Conservation (phyloP, 92 coral and sea anemone species). For the Bergia puertoricense region DNA sequence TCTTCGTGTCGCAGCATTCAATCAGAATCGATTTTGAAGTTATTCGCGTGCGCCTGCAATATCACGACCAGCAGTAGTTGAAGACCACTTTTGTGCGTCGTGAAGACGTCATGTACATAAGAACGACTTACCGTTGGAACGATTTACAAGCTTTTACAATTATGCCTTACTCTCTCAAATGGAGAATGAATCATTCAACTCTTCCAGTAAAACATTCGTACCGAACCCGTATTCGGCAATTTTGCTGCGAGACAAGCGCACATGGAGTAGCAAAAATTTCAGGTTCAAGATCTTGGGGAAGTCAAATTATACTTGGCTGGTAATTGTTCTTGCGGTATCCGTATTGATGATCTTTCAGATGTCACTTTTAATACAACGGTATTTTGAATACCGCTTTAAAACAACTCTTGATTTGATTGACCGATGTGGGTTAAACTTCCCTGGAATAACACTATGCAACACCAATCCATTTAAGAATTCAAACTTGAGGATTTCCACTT, state of each 20-base stretch:
- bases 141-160: too few species aligned
- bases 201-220: neutral
- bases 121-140: too few species aligned
- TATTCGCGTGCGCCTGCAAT: too few species aligned
- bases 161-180: neutral
- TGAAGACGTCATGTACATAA: too few species aligned
- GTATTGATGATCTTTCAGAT: neutral
- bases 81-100: too few species aligned
- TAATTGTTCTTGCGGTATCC: neutral
- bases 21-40: too few species aligned
- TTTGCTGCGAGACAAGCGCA: neutral
- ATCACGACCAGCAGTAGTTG: too few species aligned
- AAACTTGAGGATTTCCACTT: neutral
- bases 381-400: neutral
- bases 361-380: neutral
- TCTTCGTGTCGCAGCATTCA: too few species aligned
- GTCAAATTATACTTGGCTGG: neutral
- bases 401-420: neutral
- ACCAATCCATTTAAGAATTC: neutral
- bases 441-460: neutral
- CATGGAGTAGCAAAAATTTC: conserved; percentile 1
- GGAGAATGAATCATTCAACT: neutral
- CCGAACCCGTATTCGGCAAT: neutral
- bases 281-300: neutral
- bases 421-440: neutral